Base-by-base conservation (phyloP, 2,113 vertebrate species). In the Pterocles orientalis region DNA sequence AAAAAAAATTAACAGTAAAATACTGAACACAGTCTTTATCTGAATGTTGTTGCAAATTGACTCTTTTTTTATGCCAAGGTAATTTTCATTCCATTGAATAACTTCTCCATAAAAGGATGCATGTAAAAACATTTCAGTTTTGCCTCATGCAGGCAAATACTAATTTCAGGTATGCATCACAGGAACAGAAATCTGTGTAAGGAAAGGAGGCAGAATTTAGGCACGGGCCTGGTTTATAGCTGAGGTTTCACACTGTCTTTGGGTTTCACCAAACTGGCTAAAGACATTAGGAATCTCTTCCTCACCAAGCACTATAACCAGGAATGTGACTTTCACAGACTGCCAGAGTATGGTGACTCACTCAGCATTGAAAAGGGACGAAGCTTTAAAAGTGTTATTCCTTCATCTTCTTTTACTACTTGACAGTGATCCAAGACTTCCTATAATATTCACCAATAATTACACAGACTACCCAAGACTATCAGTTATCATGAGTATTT, bases 301-400 rank as follows among this genome's bases (percentile, higher is more conserved):
- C 24, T 92, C 60, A 75, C 47, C 50, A 12, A 53, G 43, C 48
- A 86, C 39, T 78, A 68, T 81, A 92, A 90, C 24, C 29, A 86
- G 56, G 95, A 93, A 96, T 83, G 86, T 68, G 65, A 58, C 60
- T 88, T 85, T 86, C 76, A 81, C 48, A 50, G 75, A 18, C 47
- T 92, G 88, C 76, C 71, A 85, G 71, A 47, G 33, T 21, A 9
- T 6, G 3, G 21, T 91, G 64, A 92, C 56, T 92, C 88, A 91
- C 45, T 69, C 3, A 0, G 57, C 81, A 64, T 3, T 60, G 43
- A 71, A 83, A 82, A 90, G 29, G 39, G 20, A 86, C 54, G 64
- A 86, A 90, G 51, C 58, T 58, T 81, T 53, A 51, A 31, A 90
- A 88, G 36, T n/a, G 56, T 53, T 25, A 66, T 66, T 82, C 53